These are phyloP conservation scores for Lutjanus campechanus DNA, from an alignment of 2,797 vertebrate genomes.

Conservation along the genomic window DNA sequence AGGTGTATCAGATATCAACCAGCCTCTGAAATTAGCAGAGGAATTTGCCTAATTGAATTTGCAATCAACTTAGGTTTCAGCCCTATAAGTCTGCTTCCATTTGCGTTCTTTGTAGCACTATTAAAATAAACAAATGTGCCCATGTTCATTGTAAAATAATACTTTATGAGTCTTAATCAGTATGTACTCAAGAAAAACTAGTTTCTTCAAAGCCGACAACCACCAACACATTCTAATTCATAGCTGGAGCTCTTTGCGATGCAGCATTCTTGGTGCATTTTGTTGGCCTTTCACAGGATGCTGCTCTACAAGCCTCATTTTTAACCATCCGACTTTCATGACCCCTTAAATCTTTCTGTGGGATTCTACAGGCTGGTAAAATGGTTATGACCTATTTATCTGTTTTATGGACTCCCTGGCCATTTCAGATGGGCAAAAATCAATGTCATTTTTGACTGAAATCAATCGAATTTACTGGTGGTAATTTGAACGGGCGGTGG, in stretches of 20 bases:
- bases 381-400: slow-evolving; percentile 88
- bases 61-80: slow-evolving; percentile 80
- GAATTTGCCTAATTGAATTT: slow-evolving; percentile 82
- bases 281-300: slow-evolving; percentile 50
- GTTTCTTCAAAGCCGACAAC: slow-evolving; percentile 22
- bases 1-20: slow-evolving; percentile 78
- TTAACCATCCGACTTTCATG: slow-evolving; percentile 78
- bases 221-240: slow-evolving; percentile 29
- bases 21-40: slow-evolving; percentile 68
- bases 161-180: slow-evolving; percentile 16
- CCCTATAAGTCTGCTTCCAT: slow-evolving; percentile 61
- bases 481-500: slow-evolving; percentile 70
- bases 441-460: slow-evolving; percentile 82
- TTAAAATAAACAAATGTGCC: slow-evolving; percentile 36
- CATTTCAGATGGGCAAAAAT: slow-evolving; percentile 82
- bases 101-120: slow-evolving; percentile 29
- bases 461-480: slow-evolving; percentile 81
- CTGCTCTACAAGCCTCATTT: slow-evolving; percentile 55
- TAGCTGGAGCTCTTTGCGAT: slow-evolving; percentile 24
- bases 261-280: slow-evolving; percentile 45
- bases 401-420: slow-evolving; percentile 86
- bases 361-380: slow-evolving; percentile 86
- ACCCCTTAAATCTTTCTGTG: slow-evolving; percentile 83
- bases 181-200: slow-evolving; percentile 9
- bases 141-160: slow-evolving; percentile 15